Evolutionary conservation across 92 coral and sea anemone genomes (phyloP).

Genomic region (Galaxea fascicularis): DNA sequence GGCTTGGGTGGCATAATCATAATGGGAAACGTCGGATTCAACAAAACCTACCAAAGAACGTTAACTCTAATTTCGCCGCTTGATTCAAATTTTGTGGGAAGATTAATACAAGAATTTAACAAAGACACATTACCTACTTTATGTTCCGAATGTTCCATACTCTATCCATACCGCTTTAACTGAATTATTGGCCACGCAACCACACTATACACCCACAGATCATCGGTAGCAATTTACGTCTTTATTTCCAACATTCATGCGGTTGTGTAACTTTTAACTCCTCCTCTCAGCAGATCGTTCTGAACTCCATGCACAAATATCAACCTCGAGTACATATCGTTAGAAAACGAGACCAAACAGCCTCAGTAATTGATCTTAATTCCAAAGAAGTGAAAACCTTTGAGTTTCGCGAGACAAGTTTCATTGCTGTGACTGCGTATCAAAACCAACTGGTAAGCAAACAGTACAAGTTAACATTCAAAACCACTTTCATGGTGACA

Average conservation of each 20-base stretch:
- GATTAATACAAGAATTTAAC: too few species aligned
- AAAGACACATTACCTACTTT: too few species aligned
- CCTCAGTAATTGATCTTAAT: conserved; percentile 91
- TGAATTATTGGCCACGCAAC: too few species aligned
- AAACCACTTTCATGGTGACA: neutral
- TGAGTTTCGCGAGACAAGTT: conserved; percentile 85
- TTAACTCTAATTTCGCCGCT: too few species aligned
- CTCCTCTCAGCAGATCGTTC: conserved; percentile 72
- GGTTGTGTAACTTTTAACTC: neutral
- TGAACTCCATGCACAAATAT: conserved; percentile 97
- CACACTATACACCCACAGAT: too few species aligned
- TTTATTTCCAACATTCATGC: neutral
- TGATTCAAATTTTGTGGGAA: too few species aligned
- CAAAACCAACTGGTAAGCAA: conserved; percentile 95
- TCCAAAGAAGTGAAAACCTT: conserved; percentile 89
- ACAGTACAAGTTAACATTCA: neutral
- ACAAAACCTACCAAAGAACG: too few species aligned
- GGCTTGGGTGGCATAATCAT: too few species aligned
- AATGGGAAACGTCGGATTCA: too few species aligned
- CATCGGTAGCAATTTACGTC: too few species aligned
- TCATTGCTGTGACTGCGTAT: conserved; percentile 97
- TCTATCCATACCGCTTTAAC: too few species aligned
- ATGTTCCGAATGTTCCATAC: too few species aligned
- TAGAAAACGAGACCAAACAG: conserved; percentile 90
- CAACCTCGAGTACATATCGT: conserved; percentile 94